Conservation (phyloP, 2,888 invertebrate genomes). For the Gonocerus acuteangulatus region DNA sequence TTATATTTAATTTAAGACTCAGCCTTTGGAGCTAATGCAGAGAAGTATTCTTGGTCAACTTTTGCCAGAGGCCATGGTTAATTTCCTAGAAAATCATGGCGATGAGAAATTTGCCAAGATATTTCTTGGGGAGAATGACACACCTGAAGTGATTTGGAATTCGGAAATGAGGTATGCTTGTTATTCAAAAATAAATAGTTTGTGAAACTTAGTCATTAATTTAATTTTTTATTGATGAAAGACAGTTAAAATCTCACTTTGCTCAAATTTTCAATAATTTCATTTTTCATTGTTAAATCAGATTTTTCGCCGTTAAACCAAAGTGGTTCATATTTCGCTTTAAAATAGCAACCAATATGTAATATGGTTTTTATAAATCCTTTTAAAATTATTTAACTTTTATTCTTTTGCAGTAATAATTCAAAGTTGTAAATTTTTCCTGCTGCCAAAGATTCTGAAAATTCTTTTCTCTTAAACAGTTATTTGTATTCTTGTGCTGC, state of each 20-base stretch:
- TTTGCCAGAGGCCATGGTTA: conserved; percentile 97
- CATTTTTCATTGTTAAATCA: not conserved
- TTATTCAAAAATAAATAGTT: conserved; percentile 5
- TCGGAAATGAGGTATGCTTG: conserved; percentile 76
- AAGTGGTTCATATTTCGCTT: no score
- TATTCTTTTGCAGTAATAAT: no score
- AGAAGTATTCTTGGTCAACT: conserved; percentile 87
- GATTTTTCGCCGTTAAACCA: not conserved
- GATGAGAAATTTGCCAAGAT: conserved; percentile 97
- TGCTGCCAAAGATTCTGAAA: no score
- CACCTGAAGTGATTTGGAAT: conserved; percentile 99
- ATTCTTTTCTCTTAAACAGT: no score
- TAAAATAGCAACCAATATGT: no score
- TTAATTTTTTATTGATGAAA: not conserved
- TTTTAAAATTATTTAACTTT: no score
- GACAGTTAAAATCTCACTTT: not conserved
- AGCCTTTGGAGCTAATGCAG: conserved; percentile 75
- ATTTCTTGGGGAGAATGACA: conserved; percentile 92
- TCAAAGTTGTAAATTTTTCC: no score
- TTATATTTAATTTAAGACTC: conserved; percentile 39
- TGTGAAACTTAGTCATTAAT: not conserved
- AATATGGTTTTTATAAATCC: no score
- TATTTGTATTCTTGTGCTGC: no score
- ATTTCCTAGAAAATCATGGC: conserved; percentile 96
- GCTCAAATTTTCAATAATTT: not conserved